Percentiles rank a stretch among this genome's conserved stretches.
These are phyloP conservation scores for Craterocephalus amniculus DNA, from an alignment of 2,797 vertebrate species.

Conservation along the genomic window DNA sequence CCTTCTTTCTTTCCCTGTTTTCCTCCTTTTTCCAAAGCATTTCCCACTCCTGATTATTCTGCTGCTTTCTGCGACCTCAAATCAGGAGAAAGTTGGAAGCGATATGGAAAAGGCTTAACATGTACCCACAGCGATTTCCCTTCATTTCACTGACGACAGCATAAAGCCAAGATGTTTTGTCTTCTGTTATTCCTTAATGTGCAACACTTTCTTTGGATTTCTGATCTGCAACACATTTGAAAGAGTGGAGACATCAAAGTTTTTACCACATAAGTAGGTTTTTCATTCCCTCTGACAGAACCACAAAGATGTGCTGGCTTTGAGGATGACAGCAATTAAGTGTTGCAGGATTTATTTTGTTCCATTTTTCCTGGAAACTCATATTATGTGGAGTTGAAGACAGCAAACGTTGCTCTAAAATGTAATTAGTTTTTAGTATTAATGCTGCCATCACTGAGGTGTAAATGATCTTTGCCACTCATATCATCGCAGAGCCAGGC, in stretches of 20 bases:
- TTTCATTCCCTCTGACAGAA: not conserved
- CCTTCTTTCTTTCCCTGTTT: not conserved
- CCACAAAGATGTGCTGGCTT: not conserved
- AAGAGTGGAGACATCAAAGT: not conserved
- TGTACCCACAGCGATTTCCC: not conserved
- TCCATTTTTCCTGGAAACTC: not conserved
- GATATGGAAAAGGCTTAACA: too few relatives aligned
- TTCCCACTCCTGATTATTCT: conserved; percentile 26
- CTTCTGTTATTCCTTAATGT: not conserved
- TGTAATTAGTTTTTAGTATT: not conserved
- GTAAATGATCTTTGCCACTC: not conserved
- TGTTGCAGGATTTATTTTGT: not conserved
- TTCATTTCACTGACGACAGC: not conserved
- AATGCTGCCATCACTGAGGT: not conserved
- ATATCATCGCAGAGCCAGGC: not conserved
- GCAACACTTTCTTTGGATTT: not conserved
- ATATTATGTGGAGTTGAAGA: not conserved
- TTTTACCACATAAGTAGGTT: not conserved
- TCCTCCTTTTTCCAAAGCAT: conserved; percentile 25
- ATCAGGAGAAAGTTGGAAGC: not conserved
- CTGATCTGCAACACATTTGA: not conserved
- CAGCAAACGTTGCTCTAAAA: not conserved
- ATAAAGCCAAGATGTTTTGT: not conserved
- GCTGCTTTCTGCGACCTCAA: conserved; percentile 3
- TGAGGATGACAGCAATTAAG: not conserved